A percentile compares a stretch with the other conserved stretches of the same genome.
phyloP scores from a whole-genome alignment of 2,888 invertebrate genomes.

The Cephus nigrinus region DNA sequence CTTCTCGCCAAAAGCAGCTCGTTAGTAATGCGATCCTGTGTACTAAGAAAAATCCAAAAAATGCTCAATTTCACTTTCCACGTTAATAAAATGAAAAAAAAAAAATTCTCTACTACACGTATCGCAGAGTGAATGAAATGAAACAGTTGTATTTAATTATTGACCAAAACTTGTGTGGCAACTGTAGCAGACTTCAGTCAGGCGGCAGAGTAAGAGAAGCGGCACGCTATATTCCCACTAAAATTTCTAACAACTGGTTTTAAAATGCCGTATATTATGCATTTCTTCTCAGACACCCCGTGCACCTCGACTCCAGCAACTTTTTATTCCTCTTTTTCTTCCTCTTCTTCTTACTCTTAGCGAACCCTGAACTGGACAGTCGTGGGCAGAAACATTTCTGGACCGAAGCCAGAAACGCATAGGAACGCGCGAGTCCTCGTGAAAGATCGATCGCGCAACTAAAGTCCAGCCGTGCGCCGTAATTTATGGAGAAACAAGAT shows the following conservation, averaged over 20 bases:
- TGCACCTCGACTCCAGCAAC: no score
- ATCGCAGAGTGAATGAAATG: not conserved
- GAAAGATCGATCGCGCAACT: no score
- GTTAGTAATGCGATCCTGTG: slow-evolving; percentile 9
- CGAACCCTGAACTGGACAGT: slow-evolving; percentile 10
- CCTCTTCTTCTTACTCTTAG: not conserved
- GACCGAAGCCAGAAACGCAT: slow-evolving; percentile 7
- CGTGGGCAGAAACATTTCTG: slow-evolving; percentile 16
- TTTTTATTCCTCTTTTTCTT: not conserved
- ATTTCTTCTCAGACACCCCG: not conserved
- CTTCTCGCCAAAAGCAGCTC: not conserved
- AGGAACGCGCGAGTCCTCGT: not conserved
- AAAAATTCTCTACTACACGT: not conserved
- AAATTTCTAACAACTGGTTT: slow-evolving; percentile 21
- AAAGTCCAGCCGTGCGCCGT: no score
- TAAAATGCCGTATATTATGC: slow-evolving; percentile 19
- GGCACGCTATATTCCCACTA: slow-evolving; percentile 10
- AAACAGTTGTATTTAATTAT: slow-evolving; percentile 16
- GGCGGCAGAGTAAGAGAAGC: no score
- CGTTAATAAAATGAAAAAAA: not conserved
- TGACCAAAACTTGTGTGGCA: not conserved
- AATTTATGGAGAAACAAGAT: no score
- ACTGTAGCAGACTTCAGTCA: not conserved
- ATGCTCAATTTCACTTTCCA: not conserved
- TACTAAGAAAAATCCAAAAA: not conserved